These are phyloP conservation scores for Callocephalon fimbriatum DNA, from an alignment of 2,113 vertebrate species.

Conservation along the genomic window DNA sequence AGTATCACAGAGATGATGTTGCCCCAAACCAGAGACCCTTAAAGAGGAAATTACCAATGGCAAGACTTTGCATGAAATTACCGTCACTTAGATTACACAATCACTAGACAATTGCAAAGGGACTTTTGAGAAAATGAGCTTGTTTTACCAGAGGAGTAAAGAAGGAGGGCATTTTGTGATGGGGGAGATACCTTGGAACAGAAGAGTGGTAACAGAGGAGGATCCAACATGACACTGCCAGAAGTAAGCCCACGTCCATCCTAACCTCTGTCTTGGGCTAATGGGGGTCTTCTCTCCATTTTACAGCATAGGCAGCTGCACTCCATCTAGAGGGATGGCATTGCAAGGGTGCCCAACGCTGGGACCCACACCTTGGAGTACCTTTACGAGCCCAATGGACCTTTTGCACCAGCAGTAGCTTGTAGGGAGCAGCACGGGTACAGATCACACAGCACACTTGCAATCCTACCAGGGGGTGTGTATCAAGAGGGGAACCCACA, in stretches of 20 bases:
- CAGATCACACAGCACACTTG: background rate
- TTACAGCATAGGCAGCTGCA: background rate
- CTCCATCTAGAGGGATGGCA: background rate
- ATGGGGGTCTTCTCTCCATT: background rate
- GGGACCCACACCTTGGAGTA: background rate
- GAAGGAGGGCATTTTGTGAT: background rate
- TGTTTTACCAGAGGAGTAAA: background rate
- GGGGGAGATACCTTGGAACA: background rate
- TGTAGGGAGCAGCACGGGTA: background rate
- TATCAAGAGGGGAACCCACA: background rate
- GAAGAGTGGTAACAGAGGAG: background rate
- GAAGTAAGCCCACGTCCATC: background rate
- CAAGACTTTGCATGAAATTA: background rate
- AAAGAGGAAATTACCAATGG: background rate
- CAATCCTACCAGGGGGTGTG: fast-evolving
- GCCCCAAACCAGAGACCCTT: background rate
- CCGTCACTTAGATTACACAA: background rate
- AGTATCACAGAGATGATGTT: background rate
- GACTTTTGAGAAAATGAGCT: background rate
- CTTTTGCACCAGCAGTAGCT: fast-evolving
- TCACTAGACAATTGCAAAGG: background rate
- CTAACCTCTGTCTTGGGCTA: background rate
- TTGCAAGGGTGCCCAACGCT: background rate
- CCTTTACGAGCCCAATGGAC: fast-evolving
- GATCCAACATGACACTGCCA: background rate